A percentile compares a stretch with the other conserved stretches of the same genome.
phyloP scores from a whole-genome alignment of 92 coral and sea anemone species.

The Umimayanthus chanpuru region DNA sequence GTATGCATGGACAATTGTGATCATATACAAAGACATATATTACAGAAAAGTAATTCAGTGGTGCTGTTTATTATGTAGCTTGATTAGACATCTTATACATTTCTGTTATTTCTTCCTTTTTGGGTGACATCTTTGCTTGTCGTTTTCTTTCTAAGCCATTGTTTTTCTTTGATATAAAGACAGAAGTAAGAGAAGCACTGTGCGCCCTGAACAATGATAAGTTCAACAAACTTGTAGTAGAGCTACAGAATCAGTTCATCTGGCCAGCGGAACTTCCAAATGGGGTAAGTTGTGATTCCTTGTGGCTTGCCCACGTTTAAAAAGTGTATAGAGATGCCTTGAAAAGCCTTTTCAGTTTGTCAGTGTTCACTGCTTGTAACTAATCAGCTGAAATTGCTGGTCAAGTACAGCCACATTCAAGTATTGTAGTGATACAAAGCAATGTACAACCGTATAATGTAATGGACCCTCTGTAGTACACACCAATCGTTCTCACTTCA shows the following conservation, averaged over 20 bases:
- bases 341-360: background rate
- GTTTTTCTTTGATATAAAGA: slow-evolving; percentile 43
- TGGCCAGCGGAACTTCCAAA: slow-evolving; percentile 51
- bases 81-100: no score
- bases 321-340: no score
- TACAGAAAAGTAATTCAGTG: no score
- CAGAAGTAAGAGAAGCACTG: slow-evolving; percentile 62
- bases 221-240: slow-evolving; percentile 58
- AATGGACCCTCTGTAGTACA: no score
- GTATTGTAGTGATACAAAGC: no score
- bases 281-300: slow-evolving; percentile 16
- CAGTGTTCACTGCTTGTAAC: background rate
- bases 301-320: background rate
- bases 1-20: no score
- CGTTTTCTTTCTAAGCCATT: background rate
- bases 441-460: no score
- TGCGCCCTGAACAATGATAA: slow-evolving; percentile 61
- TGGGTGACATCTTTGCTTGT: background rate
- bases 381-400: background rate
- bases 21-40: no score
- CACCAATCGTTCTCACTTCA: no score
- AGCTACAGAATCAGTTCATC: slow-evolving; percentile 63
- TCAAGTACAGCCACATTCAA: no score
- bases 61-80: no score
- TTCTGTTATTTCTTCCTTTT: no score